A percentile compares a stretch with the other conserved stretches of the same genome.
phyloP scores from a whole-genome alignment of 2,113 vertebrate genomes.

The Phaethon lepturus region DNA sequence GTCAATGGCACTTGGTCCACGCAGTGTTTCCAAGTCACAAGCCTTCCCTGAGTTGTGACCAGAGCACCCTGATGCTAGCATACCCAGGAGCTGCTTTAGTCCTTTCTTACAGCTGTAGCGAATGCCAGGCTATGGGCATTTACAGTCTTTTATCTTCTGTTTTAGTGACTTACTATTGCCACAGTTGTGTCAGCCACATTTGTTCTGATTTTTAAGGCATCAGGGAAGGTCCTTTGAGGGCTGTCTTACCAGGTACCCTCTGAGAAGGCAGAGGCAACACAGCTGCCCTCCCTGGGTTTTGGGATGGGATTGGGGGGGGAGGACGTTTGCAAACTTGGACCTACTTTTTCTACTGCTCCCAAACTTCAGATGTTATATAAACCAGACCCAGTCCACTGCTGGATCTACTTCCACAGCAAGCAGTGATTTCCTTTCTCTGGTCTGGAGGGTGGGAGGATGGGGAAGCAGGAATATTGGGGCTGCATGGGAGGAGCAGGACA shows the following conservation, averaged over 20 bases:
- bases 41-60: background rate
- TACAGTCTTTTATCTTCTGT: background rate
- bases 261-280: background rate
- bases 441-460: background rate
- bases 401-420: background rate
- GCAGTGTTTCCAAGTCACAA: background rate
- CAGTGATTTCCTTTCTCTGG: background rate
- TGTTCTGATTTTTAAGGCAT: background rate
- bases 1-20: rapidly evolving
- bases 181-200: background rate
- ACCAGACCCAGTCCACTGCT: background rate
- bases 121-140: background rate
- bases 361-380: background rate
- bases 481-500: background rate
- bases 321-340: background rate
- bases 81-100: background rate
- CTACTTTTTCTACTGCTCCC: background rate
- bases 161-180: background rate
- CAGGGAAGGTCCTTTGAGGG: background rate
- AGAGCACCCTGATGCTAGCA: background rate
- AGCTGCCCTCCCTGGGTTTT: background rate
- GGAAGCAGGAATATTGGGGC: background rate
- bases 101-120: background rate
- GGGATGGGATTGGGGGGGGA: background rate
- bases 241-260: background rate